phyloP scores from a whole-genome alignment of 2,797 vertebrate species.

The Oreonectes daqikongensis region DNA sequence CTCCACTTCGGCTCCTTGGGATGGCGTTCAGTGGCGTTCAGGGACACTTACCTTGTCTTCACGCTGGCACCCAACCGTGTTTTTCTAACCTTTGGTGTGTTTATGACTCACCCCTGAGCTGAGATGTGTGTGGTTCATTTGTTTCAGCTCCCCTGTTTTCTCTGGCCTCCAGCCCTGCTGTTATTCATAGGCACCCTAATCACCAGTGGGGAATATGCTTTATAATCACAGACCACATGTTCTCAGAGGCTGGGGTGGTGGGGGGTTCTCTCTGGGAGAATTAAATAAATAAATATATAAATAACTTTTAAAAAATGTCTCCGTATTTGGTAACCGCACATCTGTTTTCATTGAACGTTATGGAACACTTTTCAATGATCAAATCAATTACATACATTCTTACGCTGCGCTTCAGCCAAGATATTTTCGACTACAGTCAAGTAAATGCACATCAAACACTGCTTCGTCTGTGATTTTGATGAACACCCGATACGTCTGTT shows the following conservation, averaged over 20 bases:
- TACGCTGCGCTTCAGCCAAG: constrained; percentile 40
- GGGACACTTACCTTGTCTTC: constrained; percentile 36
- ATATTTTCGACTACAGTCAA: constrained; percentile 45
- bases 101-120: constrained; percentile 75
- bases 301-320: constrained; percentile 48
- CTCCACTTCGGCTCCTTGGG: constrained; percentile 8
- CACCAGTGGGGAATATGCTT: constrained; percentile 66
- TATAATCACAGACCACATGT: constrained; percentile 73
- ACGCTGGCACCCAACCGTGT: constrained; percentile 59
- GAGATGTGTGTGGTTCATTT: constrained; percentile 74
- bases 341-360: constrained; percentile 56
- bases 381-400: constrained; percentile 54
- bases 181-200: constrained; percentile 79
- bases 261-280: constrained; percentile 31
- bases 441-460: constrained; percentile 48
- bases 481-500: constrained; percentile 36
- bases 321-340: constrained; percentile 51
- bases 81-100: constrained; percentile 76
- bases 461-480: constrained; percentile 36
- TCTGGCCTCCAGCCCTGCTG: constrained; percentile 75
- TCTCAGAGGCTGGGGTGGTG: constrained; percentile 51
- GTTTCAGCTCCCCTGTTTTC: constrained; percentile 74
- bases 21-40: constrained; percentile 16
- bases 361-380: constrained; percentile 58
- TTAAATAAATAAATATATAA: constrained; percentile 56